Conservation (phyloP, 2,113 vertebrate genomes). For the Paraplagusia blochii region DNA sequence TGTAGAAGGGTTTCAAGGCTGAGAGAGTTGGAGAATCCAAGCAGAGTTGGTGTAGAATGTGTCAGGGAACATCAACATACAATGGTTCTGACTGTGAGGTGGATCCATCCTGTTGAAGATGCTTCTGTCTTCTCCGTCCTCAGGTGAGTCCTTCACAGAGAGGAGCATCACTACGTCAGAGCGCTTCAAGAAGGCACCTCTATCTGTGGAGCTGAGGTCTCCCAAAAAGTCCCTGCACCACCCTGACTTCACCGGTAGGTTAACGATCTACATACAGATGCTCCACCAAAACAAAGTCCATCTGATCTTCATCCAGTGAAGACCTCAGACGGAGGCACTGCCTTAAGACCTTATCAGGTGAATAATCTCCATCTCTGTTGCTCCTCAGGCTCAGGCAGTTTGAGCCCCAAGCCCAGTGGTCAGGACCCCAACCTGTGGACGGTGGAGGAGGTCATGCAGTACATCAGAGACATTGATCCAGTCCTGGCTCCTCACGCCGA, state of each 20-base stretch:
- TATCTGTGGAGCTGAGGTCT: slow-evolving; percentile 79
- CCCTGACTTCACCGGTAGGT: slow-evolving; percentile 83
- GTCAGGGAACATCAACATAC: no score
- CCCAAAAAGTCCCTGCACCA: slow-evolving; percentile 80
- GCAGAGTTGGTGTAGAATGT: no score
- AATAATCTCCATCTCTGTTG: neutral
- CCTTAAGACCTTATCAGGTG: no score
- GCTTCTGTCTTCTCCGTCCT: neutral
- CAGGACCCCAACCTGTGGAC: slow-evolving; percentile 91
- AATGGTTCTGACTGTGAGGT: no score
- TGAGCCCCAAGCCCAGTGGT: slow-evolving; percentile 70
- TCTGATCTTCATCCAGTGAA: no score
- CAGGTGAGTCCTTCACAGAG: slow-evolving; percentile 84
- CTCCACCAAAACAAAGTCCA: no score
- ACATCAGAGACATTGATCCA: slow-evolving; percentile 89
- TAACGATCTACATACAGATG: neutral
- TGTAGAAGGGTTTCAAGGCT: no score
- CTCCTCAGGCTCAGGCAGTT: slow-evolving; percentile 52
- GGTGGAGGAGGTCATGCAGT: slow-evolving; percentile 96
- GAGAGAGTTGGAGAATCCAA: no score
- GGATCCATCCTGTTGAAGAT: neutral
- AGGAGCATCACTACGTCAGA: slow-evolving; percentile 76
- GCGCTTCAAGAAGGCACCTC: slow-evolving; percentile 82
- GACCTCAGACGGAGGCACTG: no score
- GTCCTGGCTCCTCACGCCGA: slow-evolving; percentile 93